phyloP scores from a whole-genome alignment of 2,113 vertebrate species.

The Apteryx owenii region DNA sequence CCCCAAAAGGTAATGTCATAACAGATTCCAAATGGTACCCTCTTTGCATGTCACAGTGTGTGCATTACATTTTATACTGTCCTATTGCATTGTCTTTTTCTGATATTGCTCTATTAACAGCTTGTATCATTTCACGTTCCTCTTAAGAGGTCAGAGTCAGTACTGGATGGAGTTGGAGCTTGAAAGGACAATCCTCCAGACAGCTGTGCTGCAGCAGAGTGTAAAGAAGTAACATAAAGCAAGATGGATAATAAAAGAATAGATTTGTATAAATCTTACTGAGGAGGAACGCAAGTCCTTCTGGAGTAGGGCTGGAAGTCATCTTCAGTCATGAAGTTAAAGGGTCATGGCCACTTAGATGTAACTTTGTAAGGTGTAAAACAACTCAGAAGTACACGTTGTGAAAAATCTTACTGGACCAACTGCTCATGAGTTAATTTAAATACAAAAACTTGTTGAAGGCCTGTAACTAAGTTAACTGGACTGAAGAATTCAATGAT shows the following conservation, averaged over 20 bases:
- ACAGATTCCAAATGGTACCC: neutral
- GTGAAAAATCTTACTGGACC: neutral
- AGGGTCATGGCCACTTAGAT: neutral
- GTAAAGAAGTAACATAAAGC: neutral
- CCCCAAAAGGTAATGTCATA: neutral
- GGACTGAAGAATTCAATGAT: neutral
- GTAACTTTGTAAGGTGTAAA: neutral
- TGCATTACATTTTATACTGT: neutral
- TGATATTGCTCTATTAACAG: neutral
- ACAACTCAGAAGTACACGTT: neutral
- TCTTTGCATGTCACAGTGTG: neutral
- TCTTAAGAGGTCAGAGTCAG: neutral
- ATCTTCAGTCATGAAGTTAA: neutral
- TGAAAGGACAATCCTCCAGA: neutral
- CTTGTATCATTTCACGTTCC: neutral
- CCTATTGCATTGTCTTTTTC: neutral
- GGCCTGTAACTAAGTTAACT: neutral
- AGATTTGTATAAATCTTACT: neutral
- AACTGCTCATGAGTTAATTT: neutral
- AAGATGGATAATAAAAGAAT: neutral
- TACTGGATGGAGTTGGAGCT: neutral
- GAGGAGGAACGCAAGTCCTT: neutral
- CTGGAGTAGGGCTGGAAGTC: neutral
- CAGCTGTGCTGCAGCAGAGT: neutral
- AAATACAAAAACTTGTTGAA: neutral